phyloP scores from a whole-genome alignment of 2,113 vertebrate species.

The Chionis minor region DNA sequence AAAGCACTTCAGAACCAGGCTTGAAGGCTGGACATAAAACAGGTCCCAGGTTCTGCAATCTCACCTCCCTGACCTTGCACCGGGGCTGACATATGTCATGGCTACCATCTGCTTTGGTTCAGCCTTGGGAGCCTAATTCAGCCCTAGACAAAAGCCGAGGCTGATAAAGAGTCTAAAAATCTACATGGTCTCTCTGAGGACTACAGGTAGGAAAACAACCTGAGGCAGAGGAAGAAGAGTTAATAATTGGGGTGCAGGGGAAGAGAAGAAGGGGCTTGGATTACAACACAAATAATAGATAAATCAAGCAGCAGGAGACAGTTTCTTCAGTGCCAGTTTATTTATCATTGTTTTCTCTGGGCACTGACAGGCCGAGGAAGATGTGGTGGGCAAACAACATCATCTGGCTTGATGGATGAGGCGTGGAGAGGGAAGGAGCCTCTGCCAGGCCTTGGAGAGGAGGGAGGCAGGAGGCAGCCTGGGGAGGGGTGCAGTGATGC shows the following conservation, averaged over 20 bases:
- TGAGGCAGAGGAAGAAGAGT: background rate
- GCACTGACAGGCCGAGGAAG: conserved; percentile 12
- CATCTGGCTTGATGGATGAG: conserved; percentile 66
- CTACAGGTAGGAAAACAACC: background rate
- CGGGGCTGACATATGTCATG: fast-evolving
- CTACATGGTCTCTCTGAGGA: background rate
- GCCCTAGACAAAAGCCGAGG: background rate
- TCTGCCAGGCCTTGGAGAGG: background rate
- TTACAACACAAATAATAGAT: conserved; percentile 49
- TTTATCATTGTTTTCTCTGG: conserved; percentile 65
- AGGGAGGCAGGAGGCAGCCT: background rate
- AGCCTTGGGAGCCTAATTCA: background rate
- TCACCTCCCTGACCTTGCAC: background rate
- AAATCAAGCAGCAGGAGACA: conserved; percentile 64
- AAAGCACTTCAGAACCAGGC: background rate
- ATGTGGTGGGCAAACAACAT: conserved; percentile 2
- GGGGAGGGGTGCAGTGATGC: background rate
- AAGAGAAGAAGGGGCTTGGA: background rate
- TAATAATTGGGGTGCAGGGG: background rate
- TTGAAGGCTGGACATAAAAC: background rate
- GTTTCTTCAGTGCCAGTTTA: conserved; percentile 52
- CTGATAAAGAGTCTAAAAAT: background rate
- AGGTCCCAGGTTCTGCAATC: background rate
- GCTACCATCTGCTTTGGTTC: background rate
- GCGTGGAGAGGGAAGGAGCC: conserved; percentile 31